Evolutionary conservation across 2,113 vertebrate genomes (phyloP), one percentile per base, ranked within the genome.

Genomic region (Ptilonorhynchus violaceus): DNA sequence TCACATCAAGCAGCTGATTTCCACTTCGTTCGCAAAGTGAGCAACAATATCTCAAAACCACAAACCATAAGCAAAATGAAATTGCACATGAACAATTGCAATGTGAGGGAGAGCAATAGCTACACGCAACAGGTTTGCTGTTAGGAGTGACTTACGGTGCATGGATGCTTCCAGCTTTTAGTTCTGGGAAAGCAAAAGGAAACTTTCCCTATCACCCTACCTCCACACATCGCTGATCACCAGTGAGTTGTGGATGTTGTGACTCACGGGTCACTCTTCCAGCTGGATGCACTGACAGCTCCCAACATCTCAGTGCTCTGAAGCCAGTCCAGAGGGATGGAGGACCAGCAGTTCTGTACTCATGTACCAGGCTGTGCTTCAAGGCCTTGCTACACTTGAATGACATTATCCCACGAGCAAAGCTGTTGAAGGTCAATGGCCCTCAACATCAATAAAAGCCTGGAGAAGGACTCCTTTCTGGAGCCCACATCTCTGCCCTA

Each of bases 231-330:
- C 1, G 4, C 52, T 70, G 35, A 88, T 23, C 52, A 67, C 5
- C 18, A 46, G 15, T 15, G 17, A 27, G 22, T 39, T 52, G 24
- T 41, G 55, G 60, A 66, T 66, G 66, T 46, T 41, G 15, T 85
- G 70, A 84, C 41, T 88, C 85, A 79, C 0, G 76, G 74, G 77
- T 90, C 83, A 94, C 89, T 89, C 69, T 96, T 96, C 88, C 72
- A 88, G 80, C 18, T 85, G 93, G 93, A 89, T 60, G 85, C 85
- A 73, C 53, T 47, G 15, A 85, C 55, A 42, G 44, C 31, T 75
- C 89, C 78, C 78, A 69, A 11, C 41, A 59, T 78, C 49, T 66
- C 79, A 47, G 27, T 47, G 56, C 73, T 92, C 75, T 74, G 80
- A 87, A 67, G 73, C 30, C 64, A 89, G 49, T 44, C 84, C 64